Evolutionary conservation across 2,888 invertebrate species (phyloP).

Genomic region (Rutpela maculata): DNA sequence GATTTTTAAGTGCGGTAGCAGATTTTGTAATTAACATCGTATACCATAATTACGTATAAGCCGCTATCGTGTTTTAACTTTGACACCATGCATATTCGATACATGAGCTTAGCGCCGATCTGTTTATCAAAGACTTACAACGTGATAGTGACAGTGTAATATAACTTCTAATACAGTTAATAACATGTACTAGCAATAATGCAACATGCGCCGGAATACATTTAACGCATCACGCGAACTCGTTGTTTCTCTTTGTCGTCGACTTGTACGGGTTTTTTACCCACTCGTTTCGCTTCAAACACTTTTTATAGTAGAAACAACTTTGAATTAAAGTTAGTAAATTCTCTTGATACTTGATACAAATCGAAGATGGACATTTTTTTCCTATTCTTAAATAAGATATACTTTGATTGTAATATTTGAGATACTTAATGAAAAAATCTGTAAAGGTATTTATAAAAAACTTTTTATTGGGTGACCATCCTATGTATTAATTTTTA

Average conservation of each 20-base stretch:
- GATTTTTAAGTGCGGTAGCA: neutral
- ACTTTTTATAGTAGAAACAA: too few relatives aligned
- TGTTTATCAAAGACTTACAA: conserved; percentile 50
- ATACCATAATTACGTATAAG: conserved; percentile 11
- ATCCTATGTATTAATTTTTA: too few relatives aligned
- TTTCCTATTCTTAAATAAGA: too few relatives aligned
- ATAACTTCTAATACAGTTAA: conserved; percentile 54
- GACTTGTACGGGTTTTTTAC: neutral
- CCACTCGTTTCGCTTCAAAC: neutral
- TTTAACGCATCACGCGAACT: conserved; percentile 58
- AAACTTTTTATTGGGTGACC: too few relatives aligned
- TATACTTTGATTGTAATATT: too few relatives aligned
- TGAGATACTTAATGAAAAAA: too few relatives aligned
- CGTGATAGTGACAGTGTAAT: conserved; percentile 53
- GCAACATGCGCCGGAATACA: conserved; percentile 56
- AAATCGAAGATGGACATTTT: too few relatives aligned
- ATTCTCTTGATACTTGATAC: too few relatives aligned
- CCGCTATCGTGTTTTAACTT: conserved; percentile 28
- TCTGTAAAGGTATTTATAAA: too few relatives aligned
- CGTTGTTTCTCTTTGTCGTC: neutral
- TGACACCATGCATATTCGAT: conserved; percentile 24
- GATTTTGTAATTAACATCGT: neutral
- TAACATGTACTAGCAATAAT: conserved; percentile 53
- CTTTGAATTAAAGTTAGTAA: too few relatives aligned
- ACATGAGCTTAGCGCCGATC: conserved; percentile 43